Conservation (phyloP, 2,797 vertebrate species). For the Phataginus tetradactyla region DNA sequence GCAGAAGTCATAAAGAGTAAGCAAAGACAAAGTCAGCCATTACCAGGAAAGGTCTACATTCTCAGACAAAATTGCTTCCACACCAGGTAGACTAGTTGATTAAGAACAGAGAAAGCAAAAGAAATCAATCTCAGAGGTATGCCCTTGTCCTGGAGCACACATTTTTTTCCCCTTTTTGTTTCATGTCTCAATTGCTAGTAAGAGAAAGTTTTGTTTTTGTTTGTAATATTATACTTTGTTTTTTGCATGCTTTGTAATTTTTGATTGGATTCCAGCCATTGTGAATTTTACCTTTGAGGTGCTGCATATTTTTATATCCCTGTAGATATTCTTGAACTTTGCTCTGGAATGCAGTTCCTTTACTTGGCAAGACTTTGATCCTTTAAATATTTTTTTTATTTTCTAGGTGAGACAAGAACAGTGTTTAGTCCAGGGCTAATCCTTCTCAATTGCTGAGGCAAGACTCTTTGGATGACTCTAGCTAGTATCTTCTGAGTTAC, state of each 20-base stretch:
- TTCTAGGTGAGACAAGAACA: not conserved
- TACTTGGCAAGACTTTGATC: not conserved
- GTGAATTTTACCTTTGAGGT: not conserved
- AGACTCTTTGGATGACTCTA: not conserved
- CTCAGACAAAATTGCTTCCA: not conserved
- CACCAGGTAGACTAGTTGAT: not conserved
- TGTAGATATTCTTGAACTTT: slow-evolving; percentile 23
- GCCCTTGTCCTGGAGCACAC: not conserved
- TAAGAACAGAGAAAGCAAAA: not conserved
- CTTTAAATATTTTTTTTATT: not conserved
- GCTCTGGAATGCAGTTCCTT: not conserved
- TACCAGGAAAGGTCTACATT: not conserved
- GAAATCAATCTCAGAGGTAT: not conserved
- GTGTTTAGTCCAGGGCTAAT: not conserved
- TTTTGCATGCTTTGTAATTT: not conserved
- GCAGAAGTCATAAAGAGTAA: not conserved
- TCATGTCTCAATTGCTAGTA: not conserved
- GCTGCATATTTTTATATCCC: not conserved
- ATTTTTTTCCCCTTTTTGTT: not conserved
- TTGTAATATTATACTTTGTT: not conserved
- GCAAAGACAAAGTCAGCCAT: not conserved
- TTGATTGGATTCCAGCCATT: not conserved
- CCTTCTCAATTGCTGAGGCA: not conserved
- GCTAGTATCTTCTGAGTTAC: not conserved
- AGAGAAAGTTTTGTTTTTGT: not conserved